A percentile compares a stretch with the other conserved stretches of the same genome.
phyloP scores from a whole-genome alignment of 2,888 invertebrate species.

The Callyntrura guangdongensis region DNA sequence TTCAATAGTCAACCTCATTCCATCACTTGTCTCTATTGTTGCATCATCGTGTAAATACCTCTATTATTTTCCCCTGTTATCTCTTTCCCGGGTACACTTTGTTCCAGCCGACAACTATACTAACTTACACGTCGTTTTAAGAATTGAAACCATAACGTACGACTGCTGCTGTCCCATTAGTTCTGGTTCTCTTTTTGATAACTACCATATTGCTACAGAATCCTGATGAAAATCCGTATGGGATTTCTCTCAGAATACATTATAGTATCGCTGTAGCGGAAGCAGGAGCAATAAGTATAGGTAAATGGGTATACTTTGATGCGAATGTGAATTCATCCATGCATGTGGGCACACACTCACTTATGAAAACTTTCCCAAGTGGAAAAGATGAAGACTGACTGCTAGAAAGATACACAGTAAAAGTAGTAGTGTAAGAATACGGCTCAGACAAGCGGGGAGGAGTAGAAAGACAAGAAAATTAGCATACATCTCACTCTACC shows the following conservation, averaged over 20 bases:
- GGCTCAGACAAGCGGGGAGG: not conserved
- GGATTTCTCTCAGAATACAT: too few species aligned
- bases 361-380: slow-evolving; percentile 27
- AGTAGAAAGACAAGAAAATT: slow-evolving; percentile 36
- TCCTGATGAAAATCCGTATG: not conserved
- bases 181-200: not conserved
- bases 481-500: slow-evolving; percentile 39
- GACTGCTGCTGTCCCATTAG: too few species aligned
- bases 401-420: not conserved
- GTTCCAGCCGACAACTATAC: too few species aligned
- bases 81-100: too few species aligned
- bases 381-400: not conserved
- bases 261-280: not conserved
- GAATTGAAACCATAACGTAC: too few species aligned
- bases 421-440: not conserved
- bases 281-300: not conserved
- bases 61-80: too few species aligned
- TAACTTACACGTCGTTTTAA: too few species aligned
- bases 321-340: slow-evolving; percentile 13
- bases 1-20: not conserved
- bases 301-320: not conserved
- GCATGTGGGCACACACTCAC: slow-evolving; percentile 2
- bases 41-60: too few species aligned
- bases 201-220: not conserved
- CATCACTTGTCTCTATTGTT: not conserved